Evolutionary conservation across 1,140 invertebrate genomes (phyloP).

Genomic region (Nilaparvata lugens): DNA sequence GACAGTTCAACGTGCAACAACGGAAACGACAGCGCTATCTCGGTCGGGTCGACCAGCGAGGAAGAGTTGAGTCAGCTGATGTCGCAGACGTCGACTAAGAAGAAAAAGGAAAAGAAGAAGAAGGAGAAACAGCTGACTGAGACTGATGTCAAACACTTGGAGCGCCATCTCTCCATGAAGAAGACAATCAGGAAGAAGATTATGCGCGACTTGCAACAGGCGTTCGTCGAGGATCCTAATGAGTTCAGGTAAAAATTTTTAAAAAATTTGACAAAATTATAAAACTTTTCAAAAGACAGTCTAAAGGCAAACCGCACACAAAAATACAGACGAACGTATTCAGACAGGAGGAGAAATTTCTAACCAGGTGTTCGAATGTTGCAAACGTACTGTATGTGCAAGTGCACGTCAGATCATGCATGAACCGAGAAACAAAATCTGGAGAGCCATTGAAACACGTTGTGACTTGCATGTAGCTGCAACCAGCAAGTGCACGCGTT

Average conservation of each 20-base stretch:
- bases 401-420: no score
- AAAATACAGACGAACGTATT: no score
- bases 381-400: no score
- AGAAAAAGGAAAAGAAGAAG: slow-evolving; percentile 41
- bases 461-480: no score
- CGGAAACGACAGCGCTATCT: slow-evolving; percentile 43
- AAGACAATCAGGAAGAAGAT: slow-evolving; percentile 79
- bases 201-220: slow-evolving; percentile 68
- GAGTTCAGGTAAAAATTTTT: slow-evolving; percentile 47
- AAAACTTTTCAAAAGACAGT: no score
- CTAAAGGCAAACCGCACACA: no score
- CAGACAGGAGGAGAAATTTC: no score
- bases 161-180: slow-evolving; percentile 76
- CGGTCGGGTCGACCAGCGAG: slow-evolving; percentile 39
- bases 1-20: slow-evolving; percentile 17
- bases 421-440: no score
- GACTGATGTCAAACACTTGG: slow-evolving; percentile 63
- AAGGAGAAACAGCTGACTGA: slow-evolving; percentile 51
- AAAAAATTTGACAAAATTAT: no score
- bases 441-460: no score
- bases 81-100: slow-evolving; percentile 44
- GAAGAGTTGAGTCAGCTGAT: slow-evolving; percentile 40
- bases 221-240: slow-evolving; percentile 63
- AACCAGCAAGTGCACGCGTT: no score
- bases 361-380: no score